phyloP scores from a whole-genome alignment of 2,888 invertebrate species.

The Opisthograptis luteolata region DNA sequence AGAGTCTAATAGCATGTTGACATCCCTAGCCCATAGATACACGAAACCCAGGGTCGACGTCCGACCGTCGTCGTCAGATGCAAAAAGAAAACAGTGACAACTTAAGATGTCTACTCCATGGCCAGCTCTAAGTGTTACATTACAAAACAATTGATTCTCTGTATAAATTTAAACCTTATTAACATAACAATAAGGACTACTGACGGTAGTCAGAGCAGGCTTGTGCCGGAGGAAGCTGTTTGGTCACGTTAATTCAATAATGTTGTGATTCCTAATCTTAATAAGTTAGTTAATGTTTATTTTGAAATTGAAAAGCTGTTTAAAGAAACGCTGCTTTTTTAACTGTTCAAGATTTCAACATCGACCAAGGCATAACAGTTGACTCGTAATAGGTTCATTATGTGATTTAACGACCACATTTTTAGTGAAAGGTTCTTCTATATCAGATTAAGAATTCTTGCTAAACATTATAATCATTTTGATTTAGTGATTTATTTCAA shows the following conservation, averaged over 20 bases:
- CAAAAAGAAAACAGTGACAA: constrained; percentile 80
- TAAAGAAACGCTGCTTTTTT: background rate
- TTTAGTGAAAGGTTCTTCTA: too few relatives aligned
- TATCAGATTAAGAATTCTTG: too few relatives aligned
- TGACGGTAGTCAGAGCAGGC: constrained; percentile 11
- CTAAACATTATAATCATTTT: too few relatives aligned
- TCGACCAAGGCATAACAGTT: background rate
- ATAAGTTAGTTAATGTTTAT: constrained; percentile 27
- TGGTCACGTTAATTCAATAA: constrained; percentile 68
- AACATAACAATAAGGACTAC: constrained; percentile 27
- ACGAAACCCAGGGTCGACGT: constrained; percentile 65
- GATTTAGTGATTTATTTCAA: too few relatives aligned
- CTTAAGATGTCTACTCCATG: constrained; percentile 72
- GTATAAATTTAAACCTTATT: constrained; percentile 34
- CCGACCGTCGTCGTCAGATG: constrained; percentile 63
- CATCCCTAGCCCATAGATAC: constrained; percentile 59
- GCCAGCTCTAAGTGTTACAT: constrained; percentile 64
- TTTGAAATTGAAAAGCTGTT: constrained; percentile 18
- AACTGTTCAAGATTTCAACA: constrained; percentile 6
- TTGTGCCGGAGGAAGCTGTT: constrained; percentile 43
- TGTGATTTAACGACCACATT: too few relatives aligned
- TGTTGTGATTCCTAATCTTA: constrained; percentile 48
- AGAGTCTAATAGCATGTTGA: constrained; percentile 21
- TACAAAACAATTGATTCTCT: constrained; percentile 68
- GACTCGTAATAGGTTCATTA: too few relatives aligned